Percentiles rank a stretch among this genome's conserved stretches.
Conservation (phyloP, 2,888 invertebrate species). For the Tholera decimalis region DNA sequence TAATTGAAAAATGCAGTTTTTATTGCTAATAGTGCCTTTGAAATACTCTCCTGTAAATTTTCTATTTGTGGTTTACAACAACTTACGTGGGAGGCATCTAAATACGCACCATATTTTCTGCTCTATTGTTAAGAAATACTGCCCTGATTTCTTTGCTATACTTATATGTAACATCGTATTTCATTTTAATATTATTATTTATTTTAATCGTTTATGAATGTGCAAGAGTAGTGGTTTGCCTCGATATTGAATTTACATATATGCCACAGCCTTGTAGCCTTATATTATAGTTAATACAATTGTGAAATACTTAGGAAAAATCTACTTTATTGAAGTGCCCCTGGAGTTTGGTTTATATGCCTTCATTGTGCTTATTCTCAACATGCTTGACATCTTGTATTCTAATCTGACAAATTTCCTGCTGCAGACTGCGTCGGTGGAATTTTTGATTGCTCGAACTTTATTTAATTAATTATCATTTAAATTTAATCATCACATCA, state of each 20-base stretch:
- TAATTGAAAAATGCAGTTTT: too few relatives aligned
- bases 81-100: too few relatives aligned
- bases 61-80: too few relatives aligned
- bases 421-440: not conserved
- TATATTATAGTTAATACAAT: not conserved
- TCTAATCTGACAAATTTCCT: constrained; percentile 8
- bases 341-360: not conserved
- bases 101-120: not conserved
- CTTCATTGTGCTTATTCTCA: constrained; percentile 8
- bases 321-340: constrained; percentile 14
- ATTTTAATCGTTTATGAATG: constrained; percentile 13
- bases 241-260: constrained; percentile 22
- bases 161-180: not conserved
- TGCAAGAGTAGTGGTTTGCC: constrained; percentile 38
- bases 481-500: not conserved
- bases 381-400: not conserved
- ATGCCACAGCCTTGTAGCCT: constrained; percentile 29
- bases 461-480: too few relatives aligned
- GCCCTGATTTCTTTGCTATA: not conserved
- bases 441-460: not conserved
- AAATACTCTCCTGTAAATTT: too few relatives aligned
- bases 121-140: constrained; percentile 3
- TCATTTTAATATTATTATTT: constrained; percentile 7
- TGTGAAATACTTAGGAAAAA: not conserved
- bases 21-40: too few relatives aligned